A percentile compares a stretch with the other conserved stretches of the same genome.
phyloP scores from a whole-genome alignment of 2,888 invertebrate genomes.

The Cerastis rubricosa region DNA sequence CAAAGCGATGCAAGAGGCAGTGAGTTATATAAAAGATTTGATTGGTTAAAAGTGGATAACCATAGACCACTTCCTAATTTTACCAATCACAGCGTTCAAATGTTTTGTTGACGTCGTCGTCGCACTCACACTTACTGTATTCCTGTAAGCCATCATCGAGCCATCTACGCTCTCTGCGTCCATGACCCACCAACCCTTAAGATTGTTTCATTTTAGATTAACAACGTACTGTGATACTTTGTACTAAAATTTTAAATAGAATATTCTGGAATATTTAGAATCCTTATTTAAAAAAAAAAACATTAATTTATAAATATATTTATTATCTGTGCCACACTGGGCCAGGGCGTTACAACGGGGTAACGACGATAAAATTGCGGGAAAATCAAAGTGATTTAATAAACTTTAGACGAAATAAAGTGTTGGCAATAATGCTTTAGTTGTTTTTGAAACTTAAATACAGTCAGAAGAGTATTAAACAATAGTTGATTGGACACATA shows the following conservation, averaged over 20 bases:
- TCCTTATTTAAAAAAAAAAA: too few species aligned
- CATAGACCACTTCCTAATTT: constrained; percentile 38
- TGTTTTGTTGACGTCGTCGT: constrained; percentile 56
- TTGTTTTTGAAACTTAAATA: not conserved
- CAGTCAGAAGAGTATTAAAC: not conserved
- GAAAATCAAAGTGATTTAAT: constrained; percentile 23
- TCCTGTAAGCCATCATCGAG: not conserved
- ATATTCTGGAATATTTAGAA: not conserved
- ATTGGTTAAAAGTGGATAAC: constrained; percentile 39
- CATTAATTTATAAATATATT: not conserved
- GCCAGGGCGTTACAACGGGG: constrained; percentile 16
- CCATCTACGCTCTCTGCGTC: not conserved
- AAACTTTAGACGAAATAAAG: constrained; percentile 3
- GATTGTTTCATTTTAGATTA: not conserved
- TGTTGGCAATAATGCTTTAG: not conserved
- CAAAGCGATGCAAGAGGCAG: constrained; percentile 38
- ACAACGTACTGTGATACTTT: too few species aligned
- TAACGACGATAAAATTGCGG: constrained; percentile 28
- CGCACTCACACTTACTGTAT: constrained; percentile 50
- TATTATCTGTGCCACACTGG: constrained; percentile 16
- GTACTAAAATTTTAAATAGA: not conserved
- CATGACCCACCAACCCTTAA: not conserved
- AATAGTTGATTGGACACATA: not conserved
- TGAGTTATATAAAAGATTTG: not conserved
- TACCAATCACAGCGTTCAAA: constrained; percentile 52